Conservation (phyloP, 2,113 vertebrate genomes). For the Zingel zingel region DNA sequence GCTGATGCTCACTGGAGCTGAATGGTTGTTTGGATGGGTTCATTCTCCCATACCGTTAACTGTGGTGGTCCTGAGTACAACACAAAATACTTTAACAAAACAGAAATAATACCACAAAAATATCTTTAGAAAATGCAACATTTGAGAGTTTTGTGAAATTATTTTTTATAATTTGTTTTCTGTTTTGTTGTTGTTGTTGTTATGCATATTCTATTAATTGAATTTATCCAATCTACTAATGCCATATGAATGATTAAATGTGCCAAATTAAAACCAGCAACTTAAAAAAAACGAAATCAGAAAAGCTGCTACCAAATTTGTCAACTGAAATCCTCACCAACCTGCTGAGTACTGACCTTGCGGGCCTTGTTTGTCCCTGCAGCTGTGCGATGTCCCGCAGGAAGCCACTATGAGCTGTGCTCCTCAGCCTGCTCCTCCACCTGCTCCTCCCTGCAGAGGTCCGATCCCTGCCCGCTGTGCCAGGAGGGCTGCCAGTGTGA, state of each 20-base stretch:
- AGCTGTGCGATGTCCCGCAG: constrained; percentile 29
- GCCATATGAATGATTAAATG: background rate
- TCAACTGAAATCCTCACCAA: background rate
- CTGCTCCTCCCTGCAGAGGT: constrained; percentile 43
- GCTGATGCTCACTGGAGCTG: background rate
- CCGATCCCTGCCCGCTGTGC: background rate
- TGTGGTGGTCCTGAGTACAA: too few relatives aligned
- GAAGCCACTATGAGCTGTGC: constrained; percentile 52
- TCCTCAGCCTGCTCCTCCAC: constrained; percentile 35
- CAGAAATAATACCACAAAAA: background rate
- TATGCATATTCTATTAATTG: too few relatives aligned
- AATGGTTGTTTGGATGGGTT: background rate
- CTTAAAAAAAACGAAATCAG: background rate
- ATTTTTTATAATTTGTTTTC: background rate
- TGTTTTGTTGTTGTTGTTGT: background rate
- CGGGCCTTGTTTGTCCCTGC: background rate
- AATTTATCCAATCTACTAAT: too few relatives aligned
- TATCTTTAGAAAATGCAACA: background rate
- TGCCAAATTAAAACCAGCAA: background rate
- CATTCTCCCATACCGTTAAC: background rate
- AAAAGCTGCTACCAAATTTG: background rate
- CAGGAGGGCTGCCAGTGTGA: constrained; percentile 55
- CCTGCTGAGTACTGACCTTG: background rate
- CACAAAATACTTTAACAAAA: background rate
- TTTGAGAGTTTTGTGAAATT: background rate